Conservation (phyloP, 1,140 invertebrate genomes). For the Diachasma alloeum region DNA sequence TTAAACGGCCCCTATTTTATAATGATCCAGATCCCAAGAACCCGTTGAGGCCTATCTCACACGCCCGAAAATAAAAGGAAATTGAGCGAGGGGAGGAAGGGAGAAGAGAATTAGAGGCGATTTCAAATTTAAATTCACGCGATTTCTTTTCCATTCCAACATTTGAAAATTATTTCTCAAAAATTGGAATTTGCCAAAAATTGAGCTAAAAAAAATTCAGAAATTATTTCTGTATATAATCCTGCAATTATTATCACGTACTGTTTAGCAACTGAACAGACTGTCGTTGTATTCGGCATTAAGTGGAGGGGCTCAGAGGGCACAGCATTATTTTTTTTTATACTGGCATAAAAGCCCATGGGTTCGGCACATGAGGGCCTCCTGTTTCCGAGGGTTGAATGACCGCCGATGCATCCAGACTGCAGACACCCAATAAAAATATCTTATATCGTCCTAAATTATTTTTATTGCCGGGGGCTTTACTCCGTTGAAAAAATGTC, state of each 20-base stretch:
- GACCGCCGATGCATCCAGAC: conserved; percentile 54
- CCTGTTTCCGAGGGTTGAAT: conserved; percentile 44
- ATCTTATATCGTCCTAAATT: conserved; percentile 49
- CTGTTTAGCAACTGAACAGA: not conserved
- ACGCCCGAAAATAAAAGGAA: not conserved
- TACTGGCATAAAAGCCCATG: not conserved
- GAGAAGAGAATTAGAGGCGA: not conserved
- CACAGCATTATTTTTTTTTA: not conserved
- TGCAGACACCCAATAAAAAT: conserved; percentile 59
- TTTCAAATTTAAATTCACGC: not conserved
- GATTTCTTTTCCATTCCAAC: no score
- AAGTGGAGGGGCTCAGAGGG: no score
- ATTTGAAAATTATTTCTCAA: no score
- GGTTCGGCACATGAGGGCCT: not conserved
- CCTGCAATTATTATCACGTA: no score
- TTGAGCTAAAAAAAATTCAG: no score
- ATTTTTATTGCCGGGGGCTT: conserved; percentile 42
- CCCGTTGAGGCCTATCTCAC: not conserved
- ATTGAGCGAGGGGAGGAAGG: not conserved
- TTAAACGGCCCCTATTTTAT: not conserved
- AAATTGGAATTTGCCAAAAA: no score
- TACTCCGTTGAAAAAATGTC: conserved; percentile 12
- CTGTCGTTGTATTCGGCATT: not conserved
- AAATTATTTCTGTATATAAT: no score
- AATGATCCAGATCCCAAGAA: conserved; percentile 1